Base-by-base conservation (phyloP, 2,113 vertebrate species). In the Mionectes macconnelli region DNA sequence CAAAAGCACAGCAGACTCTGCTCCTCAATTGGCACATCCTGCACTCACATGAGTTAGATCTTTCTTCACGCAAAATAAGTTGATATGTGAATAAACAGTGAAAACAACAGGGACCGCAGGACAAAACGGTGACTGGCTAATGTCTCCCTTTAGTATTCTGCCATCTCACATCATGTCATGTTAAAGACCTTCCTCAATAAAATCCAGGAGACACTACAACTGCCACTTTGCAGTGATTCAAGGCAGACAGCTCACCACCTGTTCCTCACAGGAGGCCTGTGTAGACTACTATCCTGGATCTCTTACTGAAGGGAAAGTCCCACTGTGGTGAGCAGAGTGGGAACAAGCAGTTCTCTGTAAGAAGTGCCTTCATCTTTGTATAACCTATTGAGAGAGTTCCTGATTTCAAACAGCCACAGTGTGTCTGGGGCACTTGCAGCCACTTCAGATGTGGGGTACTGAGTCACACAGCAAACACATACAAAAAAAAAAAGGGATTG, bases 41-140 rank as follows among this genome's bases (percentile, higher is more conserved):
- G 33, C 49, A 19, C 37, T 93, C 62, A 64, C 44, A 47, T 4
- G 44, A 93, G 78, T 79, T 90, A 73, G 73, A 77, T 70, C 45
- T 95, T 87, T 86, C 75, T 53, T 80, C 80, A 70, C 86, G 47
- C 72, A 77, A 90, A 94, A 94, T 37, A 27, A 96, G 59, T 52
- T 66, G 63, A 70, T 90, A 82, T 37, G 44, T 31, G 35, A 93
- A 66, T 66, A 77, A 93, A 90, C 33, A 83, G 39, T 64, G 50
- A 76, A 52, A 84, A 35, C 35, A 69, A 81, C 55, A 75, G 33
- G 79, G 63, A 93, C 64, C 72, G 50, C 68, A 92, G 81, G 59
- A 67, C 83, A 52, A 87, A 87, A 78, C 33, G 94, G 44, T 21
- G 44, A 83, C 33, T 73, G 31, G 56, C 44, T 95, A 72, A 89